Conservation (phyloP, 2,888 invertebrate genomes). For the Tridacna gigas region DNA sequence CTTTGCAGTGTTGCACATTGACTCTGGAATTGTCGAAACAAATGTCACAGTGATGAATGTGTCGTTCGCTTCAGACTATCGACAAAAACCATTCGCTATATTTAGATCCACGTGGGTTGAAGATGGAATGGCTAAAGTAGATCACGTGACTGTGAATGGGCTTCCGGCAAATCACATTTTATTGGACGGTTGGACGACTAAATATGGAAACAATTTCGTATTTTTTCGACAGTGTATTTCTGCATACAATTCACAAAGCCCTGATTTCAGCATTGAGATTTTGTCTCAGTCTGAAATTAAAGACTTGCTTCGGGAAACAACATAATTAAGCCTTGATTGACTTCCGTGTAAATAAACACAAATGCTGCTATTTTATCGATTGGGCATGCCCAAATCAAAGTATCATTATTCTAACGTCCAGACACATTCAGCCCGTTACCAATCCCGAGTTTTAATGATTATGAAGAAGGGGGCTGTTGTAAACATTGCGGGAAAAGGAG, state of each 20-base stretch:
- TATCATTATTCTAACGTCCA: neutral
- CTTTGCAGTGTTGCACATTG: conserved; percentile 45
- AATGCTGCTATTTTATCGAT: too few relatives aligned
- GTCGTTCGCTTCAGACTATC: conserved; percentile 26
- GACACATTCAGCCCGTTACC: neutral
- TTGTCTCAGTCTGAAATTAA: conserved; percentile 36
- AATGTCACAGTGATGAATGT: conserved; percentile 49
- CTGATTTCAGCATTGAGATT: conserved; percentile 52
- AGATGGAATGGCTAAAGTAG: conserved; percentile 65
- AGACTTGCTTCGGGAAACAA: conserved; percentile 1
- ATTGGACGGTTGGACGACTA: conserved; percentile 44
- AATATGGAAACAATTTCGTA: conserved; percentile 61
- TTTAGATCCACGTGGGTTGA: conserved; percentile 68
- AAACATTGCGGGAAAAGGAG: too few relatives aligned
- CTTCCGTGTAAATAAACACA: too few relatives aligned
- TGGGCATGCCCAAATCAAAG: too few relatives aligned
- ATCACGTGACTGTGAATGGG: conserved; percentile 66
- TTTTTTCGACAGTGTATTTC: conserved; percentile 66
- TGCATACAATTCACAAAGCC: conserved; percentile 60
- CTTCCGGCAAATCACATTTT: conserved; percentile 50
- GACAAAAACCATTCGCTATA: conserved; percentile 52
- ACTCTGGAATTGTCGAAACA: conserved; percentile 43
- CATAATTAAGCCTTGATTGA: neutral
- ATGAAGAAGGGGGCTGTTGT: too few relatives aligned
- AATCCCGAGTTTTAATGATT: too few relatives aligned